Base-by-base conservation (phyloP, 1,140 invertebrate species). In the Triops cancriformis region DNA sequence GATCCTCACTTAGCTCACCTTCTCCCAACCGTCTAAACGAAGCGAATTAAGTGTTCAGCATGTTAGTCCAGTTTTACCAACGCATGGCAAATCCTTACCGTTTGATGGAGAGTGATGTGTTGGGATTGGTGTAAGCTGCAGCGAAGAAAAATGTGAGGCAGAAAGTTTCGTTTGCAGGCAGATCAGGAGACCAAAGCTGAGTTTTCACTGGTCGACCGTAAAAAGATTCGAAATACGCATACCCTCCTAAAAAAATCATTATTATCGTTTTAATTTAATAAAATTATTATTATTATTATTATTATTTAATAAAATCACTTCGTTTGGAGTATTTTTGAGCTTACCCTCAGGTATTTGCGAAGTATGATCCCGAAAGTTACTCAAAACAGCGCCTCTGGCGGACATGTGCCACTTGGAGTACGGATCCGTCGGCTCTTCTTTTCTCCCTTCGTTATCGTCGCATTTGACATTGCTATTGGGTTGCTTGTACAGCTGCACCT, bases 71-170 rank as follows among this genome's bases (percentile, higher is more conserved):
- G 11, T 6, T 31, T 43, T 37, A 26, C 11, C 72, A 28, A 72
- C 37, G n/a, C 11, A 14, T 0, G 0, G n/a, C 14, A 64, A 64
- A 64, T 9, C 3, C 12, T 73, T 72, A 78, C 77, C 77, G 72
- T 28, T 78, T 42, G 23, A 78, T 26, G 27, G 72, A 74, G 26
- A 78, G 42, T 14, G 77, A 73, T 5, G 77, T 43, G 43, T 78
- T 78, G 23, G 72, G 37, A 23, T 73, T 73, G 12, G 73, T 78
- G 72, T 78, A 73, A 9, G 64, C 77, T 28, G 51, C 43, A 6
- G 77, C 37, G 41, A 78, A 78, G 77, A 78, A 78, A 42, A 78
- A 78, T 6, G 73, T 73, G 37, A 78, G 26, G 41, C 77, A 78
- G 26, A 74, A 27, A 11, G 72, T 78, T 73, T 42, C 73, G 73